Evolutionary conservation across 1,140 invertebrate species (phyloP), one percentile per base, ranked within the genome.

Genomic region (Pissodes strobi): DNA sequence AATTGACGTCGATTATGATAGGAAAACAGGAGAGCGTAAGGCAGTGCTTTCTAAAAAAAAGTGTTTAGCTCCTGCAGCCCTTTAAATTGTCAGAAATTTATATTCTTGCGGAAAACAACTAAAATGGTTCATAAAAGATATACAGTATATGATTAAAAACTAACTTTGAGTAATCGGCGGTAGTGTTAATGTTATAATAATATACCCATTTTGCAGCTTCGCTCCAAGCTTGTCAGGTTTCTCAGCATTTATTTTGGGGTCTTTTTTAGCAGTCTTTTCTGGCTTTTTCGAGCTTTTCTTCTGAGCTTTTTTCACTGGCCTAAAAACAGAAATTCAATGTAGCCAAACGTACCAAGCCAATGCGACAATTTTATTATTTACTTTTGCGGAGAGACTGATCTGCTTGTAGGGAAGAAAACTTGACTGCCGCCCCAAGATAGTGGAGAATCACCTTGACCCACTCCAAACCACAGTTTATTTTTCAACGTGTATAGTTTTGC

Each of bases 361-460:
- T 27, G 9, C 25, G 9, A n/a, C n/a, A n/a, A 27, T 27, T 9
- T 27, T 27, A 43, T 27, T 49, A 62, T 27, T 61, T 52, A 62
- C 52, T 67, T 56, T 46, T 61, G 58, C 0, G 57, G 30, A 15
- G 65, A 57, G 12, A 45, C 17, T 45, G 39, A 41, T 39, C 25
- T 30, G 23, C 27, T 34, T 8, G 39, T 30, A 27, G 27, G 17
- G 49, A 68, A 37, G 13, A 46, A 63, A n/a, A 59, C 23, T 22
- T 58, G 55, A 37, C 55, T 55, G 12, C 34, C 23, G 12, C 84
- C 84, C 85, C 85, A 86, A 15, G 84, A 86, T 12, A 87, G 61
- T 30, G 86, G 84, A 0, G 78, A 75, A 39, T 73, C 70, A 19
- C 68, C 69, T 61, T 75, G 73, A 2, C 68, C 72, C 19, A 72